Evolutionary conservation across 2,113 vertebrate genomes (phyloP), one percentile per base, ranked within the genome.

Genomic region (Chinchilla lanigera): DNA sequence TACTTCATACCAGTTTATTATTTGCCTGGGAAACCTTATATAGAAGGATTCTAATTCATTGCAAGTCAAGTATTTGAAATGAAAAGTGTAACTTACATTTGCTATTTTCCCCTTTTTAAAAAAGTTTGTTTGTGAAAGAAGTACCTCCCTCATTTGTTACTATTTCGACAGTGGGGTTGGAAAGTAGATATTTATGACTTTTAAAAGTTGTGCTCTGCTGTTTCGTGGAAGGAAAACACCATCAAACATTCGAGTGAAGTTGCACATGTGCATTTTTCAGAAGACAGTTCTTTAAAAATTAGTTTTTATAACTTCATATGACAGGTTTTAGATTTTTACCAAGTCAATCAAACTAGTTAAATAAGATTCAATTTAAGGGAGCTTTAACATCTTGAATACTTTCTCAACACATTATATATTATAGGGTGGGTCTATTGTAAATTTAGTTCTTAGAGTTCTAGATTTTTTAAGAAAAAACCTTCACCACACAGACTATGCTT

Each of bases 181-280:
- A 19, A 3, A 89, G 19, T 75, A 73, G 89, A 89, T 95, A 95
- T 93, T 86, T 58, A 58, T 75, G 22, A 60, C 88, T 95, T 95
- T 52, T 56, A 63, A 89, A 94, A 84, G 54, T 44, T 94, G 30
- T 20, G 38, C 6, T 30, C 33, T 91, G 24, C 38, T 93, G 73
- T 58, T 90, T 56, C 58, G 47, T 80, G 96, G 81, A 26, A 52
- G 9, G 24, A 61, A 78, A 81, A 93, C 47, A 65, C 33, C 77
- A 19, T 69, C 38, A 87, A 71, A 95, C 35, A 86, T 58, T 81
- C 78, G 50, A 86, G 35, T 73, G 93, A 44, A 50, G 0, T 73
- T 94, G 35, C 38, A n/a, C 44, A 11, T 81, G 0, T 92, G 5
- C 93, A 38, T 92, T 11, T 95, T 9, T 92, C 86, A 93, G 86